These are phyloP conservation scores for Pseudococcus viburni DNA, from an alignment of 2,888 invertebrate genomes.

Conservation along the genomic window DNA sequence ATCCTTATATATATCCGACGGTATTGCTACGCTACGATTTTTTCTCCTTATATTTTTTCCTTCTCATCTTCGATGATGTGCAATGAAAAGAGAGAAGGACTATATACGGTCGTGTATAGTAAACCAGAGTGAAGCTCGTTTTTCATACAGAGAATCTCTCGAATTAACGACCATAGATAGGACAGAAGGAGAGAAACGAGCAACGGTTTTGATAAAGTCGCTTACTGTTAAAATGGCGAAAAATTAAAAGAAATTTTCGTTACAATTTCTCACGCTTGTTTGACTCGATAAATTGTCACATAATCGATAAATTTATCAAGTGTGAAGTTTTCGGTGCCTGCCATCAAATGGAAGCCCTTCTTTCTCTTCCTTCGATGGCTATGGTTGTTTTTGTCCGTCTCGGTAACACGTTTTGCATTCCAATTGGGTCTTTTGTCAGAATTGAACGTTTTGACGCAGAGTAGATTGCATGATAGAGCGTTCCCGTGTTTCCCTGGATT, in stretches of 20 bases:
- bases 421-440: conserved; percentile 42
- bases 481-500: conserved; percentile 6
- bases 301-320: conserved; percentile 58
- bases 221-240: conserved; percentile 46
- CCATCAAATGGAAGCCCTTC: no score
- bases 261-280: conserved; percentile 50
- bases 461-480: conserved; percentile 53
- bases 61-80: conserved; percentile 5
- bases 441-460: conserved; percentile 34
- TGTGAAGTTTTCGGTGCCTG: conserved; percentile 47
- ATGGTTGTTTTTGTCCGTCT: background rate
- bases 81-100: conserved; percentile 2
- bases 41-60: background rate
- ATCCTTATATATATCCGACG: conserved; percentile 21
- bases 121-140: background rate
- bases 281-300: conserved; percentile 37
- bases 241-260: conserved; percentile 57
- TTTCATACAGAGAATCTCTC: background rate
- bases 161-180: background rate
- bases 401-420: conserved; percentile 39
- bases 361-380: background rate
- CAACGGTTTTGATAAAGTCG: conserved; percentile 30
- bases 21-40: conserved; percentile 12
- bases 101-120: background rate
- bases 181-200: background rate